Conservation (phyloP, 2,797 vertebrate species). For the Diplodus sargus region DNA sequence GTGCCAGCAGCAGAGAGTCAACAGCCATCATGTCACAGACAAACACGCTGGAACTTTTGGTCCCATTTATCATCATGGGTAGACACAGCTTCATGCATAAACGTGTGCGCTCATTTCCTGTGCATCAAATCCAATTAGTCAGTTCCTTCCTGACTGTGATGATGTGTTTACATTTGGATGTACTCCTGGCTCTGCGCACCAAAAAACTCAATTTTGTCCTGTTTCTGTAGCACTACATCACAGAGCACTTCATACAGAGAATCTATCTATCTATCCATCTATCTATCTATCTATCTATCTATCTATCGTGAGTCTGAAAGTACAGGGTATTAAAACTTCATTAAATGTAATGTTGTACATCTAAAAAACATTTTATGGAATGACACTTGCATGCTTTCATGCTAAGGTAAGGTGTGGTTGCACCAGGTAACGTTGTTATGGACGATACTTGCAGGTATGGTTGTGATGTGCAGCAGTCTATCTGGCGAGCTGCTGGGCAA, state of each 20-base stretch:
- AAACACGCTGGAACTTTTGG: not conserved
- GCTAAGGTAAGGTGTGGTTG: not conserved
- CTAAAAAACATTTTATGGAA: not conserved
- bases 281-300: too few relatives aligned
- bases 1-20: not conserved
- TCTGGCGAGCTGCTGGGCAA: not conserved
- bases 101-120: not conserved
- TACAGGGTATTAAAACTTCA: not conserved
- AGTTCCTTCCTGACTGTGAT: not conserved
- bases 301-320: not conserved
- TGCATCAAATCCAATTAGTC: not conserved
- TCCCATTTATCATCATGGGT: not conserved
- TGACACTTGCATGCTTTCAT: not conserved
- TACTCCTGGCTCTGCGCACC: not conserved
- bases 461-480: not conserved
- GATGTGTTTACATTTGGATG: not conserved
- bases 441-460: not conserved
- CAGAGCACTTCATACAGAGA: not conserved
- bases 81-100: not conserved
- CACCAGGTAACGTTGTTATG: not conserved
- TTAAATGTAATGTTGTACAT: not conserved
- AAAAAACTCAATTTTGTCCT: not conserved
- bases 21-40: not conserved
- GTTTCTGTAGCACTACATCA: not conserved
- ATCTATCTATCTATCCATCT: too few relatives aligned